Conservation (phyloP, 2,113 vertebrate species). For the Prolemur simus region DNA sequence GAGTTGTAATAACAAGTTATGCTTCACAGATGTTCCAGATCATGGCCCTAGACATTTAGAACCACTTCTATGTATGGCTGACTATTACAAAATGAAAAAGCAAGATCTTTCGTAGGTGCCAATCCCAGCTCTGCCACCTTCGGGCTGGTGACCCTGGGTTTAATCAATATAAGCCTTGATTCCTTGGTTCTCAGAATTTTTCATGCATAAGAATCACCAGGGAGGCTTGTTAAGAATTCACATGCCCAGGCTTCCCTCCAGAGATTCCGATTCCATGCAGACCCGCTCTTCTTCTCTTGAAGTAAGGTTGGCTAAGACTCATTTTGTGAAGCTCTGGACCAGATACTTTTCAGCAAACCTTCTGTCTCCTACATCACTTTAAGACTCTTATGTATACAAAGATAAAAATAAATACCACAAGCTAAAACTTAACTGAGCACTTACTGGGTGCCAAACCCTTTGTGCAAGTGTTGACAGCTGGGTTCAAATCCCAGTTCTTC, state of each 20-base stretch:
- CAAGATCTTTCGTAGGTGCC: neutral
- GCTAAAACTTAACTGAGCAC: neutral
- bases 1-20: neutral
- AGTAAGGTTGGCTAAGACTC: constrained; percentile 16
- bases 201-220: neutral
- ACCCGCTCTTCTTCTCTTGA: neutral
- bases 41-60: neutral
- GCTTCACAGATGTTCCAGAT: neutral
- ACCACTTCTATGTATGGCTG: too few species aligned
- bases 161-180: neutral
- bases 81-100: neutral
- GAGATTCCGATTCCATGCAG: neutral
- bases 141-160: neutral
- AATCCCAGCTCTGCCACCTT: neutral
- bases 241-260: neutral
- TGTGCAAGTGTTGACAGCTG: neutral
- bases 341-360: constrained; percentile 27
- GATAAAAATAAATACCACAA: constrained; percentile 51
- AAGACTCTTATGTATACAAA: constrained; percentile 11
- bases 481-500: neutral
- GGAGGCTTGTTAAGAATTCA: neutral
- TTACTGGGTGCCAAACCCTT: neutral
- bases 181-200: neutral
- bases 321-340: constrained; percentile 5
- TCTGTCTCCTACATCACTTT: constrained; percentile 40